phyloP scores from a whole-genome alignment of 1,140 invertebrate species.

The Diabrotica undecimpunctata region DNA sequence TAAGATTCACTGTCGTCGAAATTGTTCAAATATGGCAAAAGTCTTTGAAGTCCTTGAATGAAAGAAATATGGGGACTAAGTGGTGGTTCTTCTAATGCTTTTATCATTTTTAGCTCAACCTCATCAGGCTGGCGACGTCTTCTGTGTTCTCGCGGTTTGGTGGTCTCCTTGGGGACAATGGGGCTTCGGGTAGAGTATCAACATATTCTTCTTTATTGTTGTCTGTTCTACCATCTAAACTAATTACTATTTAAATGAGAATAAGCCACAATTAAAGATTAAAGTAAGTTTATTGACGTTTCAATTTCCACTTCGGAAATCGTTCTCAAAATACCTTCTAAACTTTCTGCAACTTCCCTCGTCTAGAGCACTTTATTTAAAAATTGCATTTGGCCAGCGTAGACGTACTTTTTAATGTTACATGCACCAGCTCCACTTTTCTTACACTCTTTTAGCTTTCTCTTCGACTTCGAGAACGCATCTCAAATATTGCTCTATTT shows the following conservation, averaged over 20 bases:
- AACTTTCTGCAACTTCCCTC: slow-evolving; percentile 15
- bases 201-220: slow-evolving; percentile 12
- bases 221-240: slow-evolving; percentile 3
- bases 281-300: no score
- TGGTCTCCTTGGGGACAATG: slow-evolving; percentile 1
- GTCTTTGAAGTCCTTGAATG: slow-evolving; percentile 3
- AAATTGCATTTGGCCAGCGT: slow-evolving; percentile 16
- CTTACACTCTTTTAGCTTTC: no score
- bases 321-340: no score
- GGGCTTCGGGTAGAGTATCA: slow-evolving; percentile 4
- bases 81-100: slow-evolving; percentile 10
- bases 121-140: slow-evolving; percentile 16
- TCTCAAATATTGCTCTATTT: no score
- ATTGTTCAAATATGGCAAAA: slow-evolving; percentile 12
- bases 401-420: slow-evolving; percentile 15
- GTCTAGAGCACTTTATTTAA: slow-evolving; percentile 15
- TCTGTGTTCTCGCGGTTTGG: slow-evolving; percentile 7
- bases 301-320: no score
- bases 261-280: no score
- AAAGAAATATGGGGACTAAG: slow-evolving; percentile 12
- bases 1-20: no score
- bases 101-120: slow-evolving; percentile 10
- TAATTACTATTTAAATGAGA: no score
- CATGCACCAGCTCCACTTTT: slow-evolving; percentile 5
- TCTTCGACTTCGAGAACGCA: no score